Evolutionary conservation across 2,797 vertebrate genomes (phyloP), one percentile per base, ranked within the genome.

Genomic region (Enteromius anoplus): DNA sequence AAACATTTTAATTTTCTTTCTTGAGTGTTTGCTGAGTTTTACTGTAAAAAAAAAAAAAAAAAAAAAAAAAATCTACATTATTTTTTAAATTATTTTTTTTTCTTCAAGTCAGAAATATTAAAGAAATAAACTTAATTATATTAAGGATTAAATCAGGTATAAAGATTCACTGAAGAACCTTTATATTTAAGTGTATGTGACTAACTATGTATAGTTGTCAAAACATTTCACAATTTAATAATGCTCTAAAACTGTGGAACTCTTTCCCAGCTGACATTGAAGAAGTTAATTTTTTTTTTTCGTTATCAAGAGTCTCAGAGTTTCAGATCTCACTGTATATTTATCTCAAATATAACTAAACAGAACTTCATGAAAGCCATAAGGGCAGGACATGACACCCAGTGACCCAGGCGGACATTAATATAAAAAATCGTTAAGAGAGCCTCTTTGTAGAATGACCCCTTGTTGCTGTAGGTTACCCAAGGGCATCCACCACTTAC

Each of bases 401-500:
- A 55, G 75, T 85, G 77, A 76, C 69, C 82, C 64, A 84, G 85
- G 73, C 15, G 85, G 84, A 85, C 69, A 84, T 62, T 73, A 90
- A 75, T 82, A 75, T 64, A 72, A 75, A 86, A 85, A 85, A 81
- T 71, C 21, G 62, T 71, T 62, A 83, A 79, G 64, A 85, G 49
- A 86, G 68, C 15, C 62, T 87, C 85, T 80, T 89, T 85, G 82
- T 88, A 71, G 62, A 79, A 17, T 84, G 78, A 86, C 72, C 49
- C 66, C 72, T 75, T 85, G 53, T 81, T 85, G 68, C 83, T 58
- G 21, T 62, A 60, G 71, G 84, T 78, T 83, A 64, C 84, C 19
- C 75, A 29, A 47, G 32, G 86, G 83, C 73, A 88, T 76, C 49
- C 37, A 88, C 85, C 86, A 88, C 90, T 91, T 88, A 89, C 81